Percentiles rank a stretch among this genome's conserved stretches.
These are phyloP conservation scores for Dicrostonyx torquatus DNA, from an alignment of 2,797 vertebrate species.

Conservation along the genomic window DNA sequence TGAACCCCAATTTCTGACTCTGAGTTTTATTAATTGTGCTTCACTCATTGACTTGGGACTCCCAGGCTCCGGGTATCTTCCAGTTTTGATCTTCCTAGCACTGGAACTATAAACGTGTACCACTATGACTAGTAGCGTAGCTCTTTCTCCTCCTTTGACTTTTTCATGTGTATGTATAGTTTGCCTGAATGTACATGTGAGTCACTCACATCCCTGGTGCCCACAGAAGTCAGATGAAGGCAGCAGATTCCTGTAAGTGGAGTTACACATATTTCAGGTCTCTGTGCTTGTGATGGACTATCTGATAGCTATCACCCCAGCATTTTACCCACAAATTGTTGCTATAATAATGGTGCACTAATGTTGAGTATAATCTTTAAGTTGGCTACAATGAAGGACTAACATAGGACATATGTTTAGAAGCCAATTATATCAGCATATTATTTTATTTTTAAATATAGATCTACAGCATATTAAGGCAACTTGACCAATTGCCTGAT, in stretches of 20 bases:
- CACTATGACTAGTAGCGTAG: too few species aligned
- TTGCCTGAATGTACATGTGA: not conserved
- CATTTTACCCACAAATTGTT: not conserved
- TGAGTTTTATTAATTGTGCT: too few species aligned
- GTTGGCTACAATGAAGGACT: constrained; percentile 8
- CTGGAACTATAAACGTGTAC: not conserved
- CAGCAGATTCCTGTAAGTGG: too few species aligned
- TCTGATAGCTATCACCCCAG: not conserved
- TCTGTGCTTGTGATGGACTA: not conserved
- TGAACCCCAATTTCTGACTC: too few species aligned
- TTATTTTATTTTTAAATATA: constrained; percentile 60
- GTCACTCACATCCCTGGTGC: not conserved
- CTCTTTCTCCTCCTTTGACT: not conserved
- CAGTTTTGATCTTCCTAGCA: not conserved
- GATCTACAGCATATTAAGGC: constrained; percentile 41
- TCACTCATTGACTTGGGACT: not conserved
- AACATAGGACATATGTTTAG: not conserved
- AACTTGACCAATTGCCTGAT: constrained; percentile 16
- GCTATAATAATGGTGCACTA: not conserved
- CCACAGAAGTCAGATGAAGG: too few species aligned
- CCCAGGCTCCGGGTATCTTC: not conserved
- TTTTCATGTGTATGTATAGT: not conserved
- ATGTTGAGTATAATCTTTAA: constrained; percentile 44
- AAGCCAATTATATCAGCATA: not conserved
- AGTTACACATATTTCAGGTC: not conserved